phyloP scores from a whole-genome alignment of 2,797 vertebrate genomes.

The Amphiprion clarkii region DNA sequence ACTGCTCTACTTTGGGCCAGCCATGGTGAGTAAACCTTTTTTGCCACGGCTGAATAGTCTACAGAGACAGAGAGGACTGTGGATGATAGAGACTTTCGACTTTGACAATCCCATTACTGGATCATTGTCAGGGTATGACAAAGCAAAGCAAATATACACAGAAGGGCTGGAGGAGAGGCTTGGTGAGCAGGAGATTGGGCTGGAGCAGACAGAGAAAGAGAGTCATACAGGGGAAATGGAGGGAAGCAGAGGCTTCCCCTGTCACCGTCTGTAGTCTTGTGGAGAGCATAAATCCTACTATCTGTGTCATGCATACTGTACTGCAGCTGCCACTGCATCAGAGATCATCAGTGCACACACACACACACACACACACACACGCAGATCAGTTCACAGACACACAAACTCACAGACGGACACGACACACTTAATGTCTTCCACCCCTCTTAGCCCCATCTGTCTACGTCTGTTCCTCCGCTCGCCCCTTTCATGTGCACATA shows the following conservation, averaged over 20 bases:
- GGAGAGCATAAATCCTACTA: slow-evolving; percentile 77
- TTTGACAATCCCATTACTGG: slow-evolving; percentile 65
- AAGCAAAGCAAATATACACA: slow-evolving; percentile 66
- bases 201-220: slow-evolving; percentile 29
- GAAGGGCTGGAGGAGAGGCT: slow-evolving; percentile 36
- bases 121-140: slow-evolving; percentile 65
- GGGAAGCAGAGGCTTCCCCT: slow-evolving; percentile 68
- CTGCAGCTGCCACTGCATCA: slow-evolving; percentile 66
- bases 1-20: slow-evolving; percentile 4
- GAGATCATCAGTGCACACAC: slow-evolving; percentile 68
- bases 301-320: slow-evolving; percentile 80
- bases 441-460: slow-evolving; percentile 78
- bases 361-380: slow-evolving; percentile 33
- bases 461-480: slow-evolving; percentile 65
- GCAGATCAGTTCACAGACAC: slow-evolving; percentile 11
- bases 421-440: slow-evolving; percentile 75
- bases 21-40: slow-evolving; percentile 15
- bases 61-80: slow-evolving; percentile 34
- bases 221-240: slow-evolving; percentile 40
- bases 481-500: slow-evolving; percentile 52
- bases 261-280: slow-evolving; percentile 74
- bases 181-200: slow-evolving; percentile 32
- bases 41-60: slow-evolving; percentile 23
- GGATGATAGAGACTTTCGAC: slow-evolving; percentile 57
- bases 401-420: slow-evolving; percentile 61